Percentiles rank a stretch among this genome's conserved stretches.
Conservation (phyloP, 2,113 vertebrate species). For the Monarcha castaneiventris region DNA sequence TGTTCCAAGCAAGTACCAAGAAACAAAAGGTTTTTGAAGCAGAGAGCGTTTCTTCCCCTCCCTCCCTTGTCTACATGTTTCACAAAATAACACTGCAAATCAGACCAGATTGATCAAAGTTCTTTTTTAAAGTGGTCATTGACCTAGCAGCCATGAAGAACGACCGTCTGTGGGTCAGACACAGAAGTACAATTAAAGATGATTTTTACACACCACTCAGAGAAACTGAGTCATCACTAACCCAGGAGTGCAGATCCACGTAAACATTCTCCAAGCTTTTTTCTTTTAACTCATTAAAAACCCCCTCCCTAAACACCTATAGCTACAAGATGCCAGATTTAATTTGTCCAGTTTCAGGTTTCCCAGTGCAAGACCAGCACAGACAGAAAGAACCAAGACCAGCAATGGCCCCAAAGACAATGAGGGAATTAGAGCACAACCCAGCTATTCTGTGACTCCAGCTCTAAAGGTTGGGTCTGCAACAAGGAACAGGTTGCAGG, state of each 20-base stretch:
- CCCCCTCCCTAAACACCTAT: background rate
- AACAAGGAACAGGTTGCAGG: background rate
- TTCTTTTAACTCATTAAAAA: background rate
- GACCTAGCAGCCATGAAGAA: background rate
- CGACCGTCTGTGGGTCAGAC: background rate
- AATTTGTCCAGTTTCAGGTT: background rate
- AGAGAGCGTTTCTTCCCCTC: background rate
- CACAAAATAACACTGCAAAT: background rate
- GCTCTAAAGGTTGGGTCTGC: background rate
- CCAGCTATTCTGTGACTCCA: fast-evolving
- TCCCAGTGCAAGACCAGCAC: fast-evolving
- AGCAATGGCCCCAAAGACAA: fast-evolving
- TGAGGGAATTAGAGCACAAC: background rate
- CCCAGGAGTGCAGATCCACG: background rate
- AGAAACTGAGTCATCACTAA: background rate
- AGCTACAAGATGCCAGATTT: background rate
- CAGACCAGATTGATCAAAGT: background rate
- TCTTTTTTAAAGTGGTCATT: background rate
- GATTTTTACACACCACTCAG: background rate
- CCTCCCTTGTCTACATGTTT: background rate
- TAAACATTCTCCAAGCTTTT: background rate
- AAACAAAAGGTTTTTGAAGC: background rate
- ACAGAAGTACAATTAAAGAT: fast-evolving
- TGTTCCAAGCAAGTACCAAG: background rate
- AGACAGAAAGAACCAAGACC: background rate